phyloP scores from a whole-genome alignment of 2,888 invertebrate species.

The Chloromyia formosa region DNA sequence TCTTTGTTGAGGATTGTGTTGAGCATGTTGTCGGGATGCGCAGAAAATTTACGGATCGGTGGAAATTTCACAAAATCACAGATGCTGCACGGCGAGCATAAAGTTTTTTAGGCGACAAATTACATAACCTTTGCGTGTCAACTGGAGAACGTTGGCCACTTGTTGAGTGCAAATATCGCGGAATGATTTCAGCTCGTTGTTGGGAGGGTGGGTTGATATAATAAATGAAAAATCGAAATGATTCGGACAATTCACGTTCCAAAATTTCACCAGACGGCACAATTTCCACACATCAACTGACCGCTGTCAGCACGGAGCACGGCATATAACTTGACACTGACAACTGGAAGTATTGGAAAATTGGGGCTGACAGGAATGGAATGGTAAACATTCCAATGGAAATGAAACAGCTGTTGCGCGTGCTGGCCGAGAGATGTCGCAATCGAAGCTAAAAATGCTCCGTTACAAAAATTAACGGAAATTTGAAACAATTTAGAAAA shows the following conservation, averaged over 20 bases:
- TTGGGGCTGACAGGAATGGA: too few relatives aligned
- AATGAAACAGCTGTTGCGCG: background rate
- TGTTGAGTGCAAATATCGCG: background rate
- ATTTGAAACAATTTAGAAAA: too few relatives aligned
- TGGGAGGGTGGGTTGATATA: background rate
- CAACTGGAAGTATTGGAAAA: background rate
- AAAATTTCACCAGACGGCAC: background rate
- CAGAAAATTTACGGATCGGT: background rate
- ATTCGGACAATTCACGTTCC: background rate
- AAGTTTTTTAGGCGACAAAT: background rate
- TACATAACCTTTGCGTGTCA: conserved; percentile 18
- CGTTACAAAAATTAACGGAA: too few relatives aligned
- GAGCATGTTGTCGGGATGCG: conserved; percentile 3
- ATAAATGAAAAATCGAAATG: background rate
- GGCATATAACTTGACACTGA: conserved; percentile 30
- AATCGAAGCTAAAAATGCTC: too few relatives aligned
- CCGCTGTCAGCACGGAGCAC: background rate
- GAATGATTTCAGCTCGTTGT: background rate
- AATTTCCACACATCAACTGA: conserved; percentile 16
- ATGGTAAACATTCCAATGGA: too few relatives aligned
- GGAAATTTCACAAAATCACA: conserved; percentile 24
- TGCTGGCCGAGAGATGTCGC: background rate
- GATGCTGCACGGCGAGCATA: background rate
- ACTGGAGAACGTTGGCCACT: background rate
- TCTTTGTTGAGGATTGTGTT: conserved; percentile 24